Evolutionary conservation across 2,113 vertebrate species (phyloP).

Genomic region (Solea senegalensis): DNA sequence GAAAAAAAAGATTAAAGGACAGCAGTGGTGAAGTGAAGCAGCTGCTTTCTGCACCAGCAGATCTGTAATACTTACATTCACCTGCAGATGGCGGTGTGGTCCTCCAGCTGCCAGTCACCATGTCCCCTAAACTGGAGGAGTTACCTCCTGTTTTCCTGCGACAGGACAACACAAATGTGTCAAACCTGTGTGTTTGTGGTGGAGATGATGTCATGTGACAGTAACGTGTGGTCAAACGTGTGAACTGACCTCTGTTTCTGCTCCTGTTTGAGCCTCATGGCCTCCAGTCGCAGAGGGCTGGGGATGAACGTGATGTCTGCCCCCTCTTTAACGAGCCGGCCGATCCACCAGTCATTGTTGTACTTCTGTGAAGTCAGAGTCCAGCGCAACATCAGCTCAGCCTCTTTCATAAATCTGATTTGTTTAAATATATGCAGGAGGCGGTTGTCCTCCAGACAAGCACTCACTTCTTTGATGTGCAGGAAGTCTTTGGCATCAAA

Average conservation of each 20-base stretch:
- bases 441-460: not conserved
- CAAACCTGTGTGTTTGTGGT: not conserved
- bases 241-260: conserved; percentile 90
- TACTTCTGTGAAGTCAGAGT: conserved; percentile 84
- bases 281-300: conserved; percentile 93
- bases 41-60: not conserved
- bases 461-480: conserved; percentile 96
- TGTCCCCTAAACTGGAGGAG: conserved; percentile 89
- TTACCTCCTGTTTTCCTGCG: conserved; percentile 90
- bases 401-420: conserved; percentile 1
- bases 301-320: conserved; percentile 96
- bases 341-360: conserved; percentile 99
- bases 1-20: conserved; percentile 53
- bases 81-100: conserved; percentile 92
- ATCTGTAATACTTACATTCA: conserved; percentile 73
- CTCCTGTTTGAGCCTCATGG: conserved; percentile 94
- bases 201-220: no score
- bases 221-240: not conserved
- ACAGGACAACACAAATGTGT: conserved; percentile 15
- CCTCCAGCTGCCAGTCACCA: conserved; percentile 89
- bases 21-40: conserved; percentile 2
- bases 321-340: conserved; percentile 94
- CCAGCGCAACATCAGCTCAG: conserved; percentile 18
- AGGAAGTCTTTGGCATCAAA: conserved; percentile 99
- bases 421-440: not conserved